Percentiles rank a stretch among this genome's conserved stretches.
These are phyloP conservation scores for Paelopatides confundens DNA, from an alignment of 53 echinoderm and acorn worm genomes.

Conservation along the genomic window DNA sequence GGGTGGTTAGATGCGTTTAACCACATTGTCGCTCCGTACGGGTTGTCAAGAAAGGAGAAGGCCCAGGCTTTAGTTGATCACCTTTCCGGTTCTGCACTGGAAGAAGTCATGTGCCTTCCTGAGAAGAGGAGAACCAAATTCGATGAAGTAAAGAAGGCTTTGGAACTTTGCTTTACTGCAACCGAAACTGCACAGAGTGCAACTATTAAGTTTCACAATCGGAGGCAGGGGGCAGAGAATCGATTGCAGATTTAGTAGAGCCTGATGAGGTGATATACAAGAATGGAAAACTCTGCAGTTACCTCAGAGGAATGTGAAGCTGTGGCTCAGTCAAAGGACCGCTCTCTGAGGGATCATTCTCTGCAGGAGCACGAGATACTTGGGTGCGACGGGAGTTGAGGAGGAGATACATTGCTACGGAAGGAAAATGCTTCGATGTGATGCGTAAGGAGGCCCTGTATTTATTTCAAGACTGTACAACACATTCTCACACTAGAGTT, in stretches of 20 bases:
- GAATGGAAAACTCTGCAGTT: background rate
- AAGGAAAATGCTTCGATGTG: no score
- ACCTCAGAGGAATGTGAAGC: no score
- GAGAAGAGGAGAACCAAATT: background rate
- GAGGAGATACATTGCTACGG: no score
- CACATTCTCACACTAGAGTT: no score
- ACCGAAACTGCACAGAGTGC: background rate
- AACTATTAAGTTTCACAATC: background rate
- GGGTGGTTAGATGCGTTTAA: background rate
- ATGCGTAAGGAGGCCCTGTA: no score
- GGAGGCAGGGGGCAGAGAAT: background rate
- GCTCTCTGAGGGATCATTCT: no score
- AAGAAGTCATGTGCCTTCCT: constrained; percentile 36
- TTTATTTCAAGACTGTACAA: no score
- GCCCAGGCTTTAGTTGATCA: constrained; percentile 25
- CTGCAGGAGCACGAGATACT: no score
- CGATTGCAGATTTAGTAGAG: background rate
- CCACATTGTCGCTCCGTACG: background rate
- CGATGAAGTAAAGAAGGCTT: background rate
- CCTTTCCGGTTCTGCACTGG: background rate
- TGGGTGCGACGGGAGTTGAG: no score
- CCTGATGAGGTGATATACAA: background rate
- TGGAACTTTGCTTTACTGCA: background rate
- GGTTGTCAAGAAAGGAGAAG: background rate
- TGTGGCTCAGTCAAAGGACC: no score